Base-by-base conservation (phyloP, 1,140 invertebrate species). In the Ips nitidus region DNA sequence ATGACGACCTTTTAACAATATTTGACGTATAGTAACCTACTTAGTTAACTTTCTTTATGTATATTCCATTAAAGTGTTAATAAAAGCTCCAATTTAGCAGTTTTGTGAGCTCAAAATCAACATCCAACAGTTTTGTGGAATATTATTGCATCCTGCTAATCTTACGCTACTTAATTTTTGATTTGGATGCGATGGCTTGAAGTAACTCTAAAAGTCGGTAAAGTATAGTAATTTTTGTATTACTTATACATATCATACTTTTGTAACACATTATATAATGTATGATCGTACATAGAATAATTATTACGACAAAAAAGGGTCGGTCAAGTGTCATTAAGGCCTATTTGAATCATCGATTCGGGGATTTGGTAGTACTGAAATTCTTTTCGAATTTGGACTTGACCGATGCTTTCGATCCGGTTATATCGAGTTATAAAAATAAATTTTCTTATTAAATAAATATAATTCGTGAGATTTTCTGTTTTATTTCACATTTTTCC, bases 371-470 rank as follows among this genome's bases (percentile, higher is more conserved):
- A 55, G 52, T 55, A 55, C 37, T 55, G 52, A 55, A 55, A 6
- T 55, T 8, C 7, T 55, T 55, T 38, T 55, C 8, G 37, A 38
- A 22, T n/a, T 37, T 2, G 2, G 37, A 37, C 52, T 55, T 55
- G 37, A 55, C 52, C n/a, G 1, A 55, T 36, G n/a, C 36, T 55
- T 55, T 36, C 45, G 45, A 50, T 50, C 22, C 45, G 45, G 45
- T 50, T 41, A 38, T 40, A 53, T 52, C 62, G 62, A 41, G 41
- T 53, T 64, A 55, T 64, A 8, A 53, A 53, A 52, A 64, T 53
- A 41, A 64, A 64, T 64, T 64, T 62, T 64, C 50, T 53, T 64
- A 64, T 64, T 64, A 64, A 64, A 64, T 64, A 41, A 52, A 61
- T 37, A 50, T 61, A 55, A 64, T 64, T 41, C 43, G 62, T 53